These are phyloP conservation scores for Lutjanus argentimaculatus DNA, from an alignment of 2,797 vertebrate species.

Conservation along the genomic window DNA sequence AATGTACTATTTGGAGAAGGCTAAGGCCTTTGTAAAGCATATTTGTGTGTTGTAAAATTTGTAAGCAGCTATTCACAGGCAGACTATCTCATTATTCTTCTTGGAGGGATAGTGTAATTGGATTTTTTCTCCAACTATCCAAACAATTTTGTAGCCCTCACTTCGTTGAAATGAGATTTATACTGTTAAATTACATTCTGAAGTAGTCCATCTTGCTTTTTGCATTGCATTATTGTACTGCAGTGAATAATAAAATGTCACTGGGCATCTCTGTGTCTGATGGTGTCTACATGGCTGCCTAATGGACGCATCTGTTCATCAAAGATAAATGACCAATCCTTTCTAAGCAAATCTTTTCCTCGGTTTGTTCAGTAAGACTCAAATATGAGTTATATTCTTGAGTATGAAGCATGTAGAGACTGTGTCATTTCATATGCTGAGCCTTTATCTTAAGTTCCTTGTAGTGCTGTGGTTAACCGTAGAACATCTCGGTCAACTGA, in stretches of 20 bases:
- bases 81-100: conserved; percentile 53
- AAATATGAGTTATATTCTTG: background rate
- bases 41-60: conserved; percentile 35
- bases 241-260: conserved; percentile 60
- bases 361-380: background rate
- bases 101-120: conserved; percentile 45
- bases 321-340: conserved; percentile 38
- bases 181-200: conserved; percentile 55
- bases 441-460: conserved; percentile 14
- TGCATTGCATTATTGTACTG: conserved; percentile 40
- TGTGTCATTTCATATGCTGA: background rate
- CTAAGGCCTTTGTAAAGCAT: background rate
- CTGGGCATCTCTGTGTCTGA: conserved; percentile 48
- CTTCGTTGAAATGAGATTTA: conserved; percentile 55
- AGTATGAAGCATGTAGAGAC: background rate
- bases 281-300: conserved; percentile 50
- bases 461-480: background rate
- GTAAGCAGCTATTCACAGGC: conserved; percentile 26
- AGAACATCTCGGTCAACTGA: too few relatives aligned
- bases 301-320: conserved; percentile 60
- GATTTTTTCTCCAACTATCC: conserved; percentile 42
- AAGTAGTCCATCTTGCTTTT: conserved; percentile 45
- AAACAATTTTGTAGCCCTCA: conserved; percentile 46
- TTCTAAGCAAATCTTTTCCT: conserved; percentile 31
- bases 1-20: conserved; percentile 7